These are phyloP conservation scores for Formicarius rufipectus DNA, from an alignment of 2,113 vertebrate species.

Conservation along the genomic window DNA sequence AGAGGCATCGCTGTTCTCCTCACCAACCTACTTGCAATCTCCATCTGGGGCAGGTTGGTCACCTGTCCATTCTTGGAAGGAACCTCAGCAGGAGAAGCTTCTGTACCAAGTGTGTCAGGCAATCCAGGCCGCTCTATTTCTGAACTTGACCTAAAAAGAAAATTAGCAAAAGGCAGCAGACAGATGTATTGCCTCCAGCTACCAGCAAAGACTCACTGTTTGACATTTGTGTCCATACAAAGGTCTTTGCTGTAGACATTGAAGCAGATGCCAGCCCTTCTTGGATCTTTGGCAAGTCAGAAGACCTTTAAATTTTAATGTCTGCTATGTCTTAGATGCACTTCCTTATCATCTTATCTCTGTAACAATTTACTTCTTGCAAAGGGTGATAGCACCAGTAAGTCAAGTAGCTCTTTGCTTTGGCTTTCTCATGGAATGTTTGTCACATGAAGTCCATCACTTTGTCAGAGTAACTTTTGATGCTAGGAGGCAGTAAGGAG, in stretches of 20 bases:
- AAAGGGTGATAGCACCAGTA: neutral
- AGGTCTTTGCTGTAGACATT: neutral
- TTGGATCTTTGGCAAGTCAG: neutral
- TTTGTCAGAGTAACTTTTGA: neutral
- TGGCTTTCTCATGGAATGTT: neutral
- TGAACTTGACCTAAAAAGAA: neutral
- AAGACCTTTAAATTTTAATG: neutral
- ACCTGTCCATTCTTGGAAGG: neutral
- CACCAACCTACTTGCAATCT: neutral
- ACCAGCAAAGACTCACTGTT: neutral
- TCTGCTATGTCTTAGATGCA: neutral
- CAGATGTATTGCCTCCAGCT: neutral
- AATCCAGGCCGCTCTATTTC: neutral
- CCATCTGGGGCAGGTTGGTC: neutral
- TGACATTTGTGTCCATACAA: neutral
- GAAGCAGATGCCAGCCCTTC: neutral
- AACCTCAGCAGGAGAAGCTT: neutral
- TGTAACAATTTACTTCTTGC: neutral
- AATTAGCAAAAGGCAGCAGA: neutral
- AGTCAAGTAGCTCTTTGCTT: neutral
- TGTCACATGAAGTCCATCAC: neutral
- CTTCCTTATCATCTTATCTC: neutral
- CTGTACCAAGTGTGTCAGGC: neutral
- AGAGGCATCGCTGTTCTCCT: neutral
- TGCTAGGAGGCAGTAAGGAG: neutral